These are phyloP conservation scores for Hydropsyche tenuis DNA, from an alignment of 1,140 invertebrate species.

Conservation along the genomic window DNA sequence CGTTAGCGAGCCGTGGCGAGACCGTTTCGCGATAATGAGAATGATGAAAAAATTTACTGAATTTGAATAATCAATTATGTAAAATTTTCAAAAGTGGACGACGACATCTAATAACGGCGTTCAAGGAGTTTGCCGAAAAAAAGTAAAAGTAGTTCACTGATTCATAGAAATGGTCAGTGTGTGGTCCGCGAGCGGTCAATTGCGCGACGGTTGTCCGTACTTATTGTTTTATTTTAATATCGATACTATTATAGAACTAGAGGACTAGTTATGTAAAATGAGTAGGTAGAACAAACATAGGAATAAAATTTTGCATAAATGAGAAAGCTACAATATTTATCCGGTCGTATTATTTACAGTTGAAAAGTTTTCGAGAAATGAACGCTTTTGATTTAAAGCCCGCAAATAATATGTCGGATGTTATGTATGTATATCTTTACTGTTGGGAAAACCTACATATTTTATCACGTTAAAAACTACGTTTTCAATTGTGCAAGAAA, in stretches of 20 bases:
- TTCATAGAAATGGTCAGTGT: conserved; percentile 28
- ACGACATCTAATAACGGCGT: not conserved
- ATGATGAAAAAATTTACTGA: not conserved
- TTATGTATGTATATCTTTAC: too few species aligned
- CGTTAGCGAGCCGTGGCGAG: not conserved
- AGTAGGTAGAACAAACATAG: too few species aligned
- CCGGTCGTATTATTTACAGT: too few species aligned
- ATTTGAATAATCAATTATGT: conserved; percentile 5
- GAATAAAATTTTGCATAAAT: too few species aligned
- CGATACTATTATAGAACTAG: too few species aligned
- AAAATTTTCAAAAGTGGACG: not conserved
- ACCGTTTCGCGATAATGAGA: conserved; percentile 1
- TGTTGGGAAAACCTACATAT: too few species aligned
- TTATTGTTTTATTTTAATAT: conserved; percentile 3
- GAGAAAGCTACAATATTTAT: too few species aligned
- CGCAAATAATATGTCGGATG: too few species aligned
- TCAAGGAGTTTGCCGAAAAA: conserved; percentile 11
- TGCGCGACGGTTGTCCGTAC: not conserved
- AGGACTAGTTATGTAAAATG: too few species aligned
- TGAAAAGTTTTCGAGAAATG: too few species aligned
- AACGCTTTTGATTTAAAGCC: too few species aligned
- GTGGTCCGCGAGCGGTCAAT: conserved; percentile 19
- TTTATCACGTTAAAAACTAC: not conserved
- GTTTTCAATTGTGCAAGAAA: conserved; percentile 13
- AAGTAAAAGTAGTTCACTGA: conserved; percentile 36